Percentiles rank a stretch among this genome's conserved stretches.
These are phyloP conservation scores for Aphrocallistes beatrix DNA, from an alignment of 37 sponge, comb jelly and placozoan species.

Conservation along the genomic window DNA sequence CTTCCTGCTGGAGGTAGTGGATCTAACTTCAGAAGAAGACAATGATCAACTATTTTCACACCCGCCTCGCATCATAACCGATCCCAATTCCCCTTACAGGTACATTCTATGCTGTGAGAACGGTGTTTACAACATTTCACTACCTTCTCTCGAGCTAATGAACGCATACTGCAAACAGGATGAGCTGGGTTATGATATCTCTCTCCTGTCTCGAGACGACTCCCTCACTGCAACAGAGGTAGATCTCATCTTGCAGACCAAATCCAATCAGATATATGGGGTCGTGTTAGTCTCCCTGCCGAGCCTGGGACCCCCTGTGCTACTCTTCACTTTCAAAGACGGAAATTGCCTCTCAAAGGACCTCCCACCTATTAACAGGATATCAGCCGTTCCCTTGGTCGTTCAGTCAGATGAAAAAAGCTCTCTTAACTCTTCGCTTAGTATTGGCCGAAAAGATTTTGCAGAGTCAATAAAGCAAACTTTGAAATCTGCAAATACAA, in stretches of 20 bases:
- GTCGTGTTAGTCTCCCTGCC: not conserved
- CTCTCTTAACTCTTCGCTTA: not conserved
- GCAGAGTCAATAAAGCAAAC: not conserved
- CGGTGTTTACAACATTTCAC: not conserved
- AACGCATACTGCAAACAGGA: constrained; percentile 12
- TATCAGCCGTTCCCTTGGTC: not conserved
- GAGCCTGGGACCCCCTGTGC: not conserved
- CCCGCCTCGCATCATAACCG: not conserved
- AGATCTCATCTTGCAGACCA: not conserved
- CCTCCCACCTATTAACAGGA: not conserved
- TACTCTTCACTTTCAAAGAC: constrained; percentile 13
- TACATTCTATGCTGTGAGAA: constrained; percentile 4
- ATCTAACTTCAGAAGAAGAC: not conserved
- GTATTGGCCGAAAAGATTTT: not conserved
- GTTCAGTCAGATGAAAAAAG: too few species aligned
- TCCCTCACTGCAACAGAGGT: not conserved
- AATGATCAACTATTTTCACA: not conserved
- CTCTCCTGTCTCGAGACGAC: not conserved
- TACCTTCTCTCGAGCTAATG: not conserved
- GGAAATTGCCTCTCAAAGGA: not conserved
- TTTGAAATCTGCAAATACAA: not conserved
- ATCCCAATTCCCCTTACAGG: constrained; percentile 1
- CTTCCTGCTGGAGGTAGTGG: not conserved
- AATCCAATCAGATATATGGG: not conserved
- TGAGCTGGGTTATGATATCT: not conserved